A percentile compares a stretch with the other conserved stretches of the same genome.
Evolutionary conservation across 2,797 vertebrate genomes (phyloP).

Genomic region (Nyctibius grandis): DNA sequence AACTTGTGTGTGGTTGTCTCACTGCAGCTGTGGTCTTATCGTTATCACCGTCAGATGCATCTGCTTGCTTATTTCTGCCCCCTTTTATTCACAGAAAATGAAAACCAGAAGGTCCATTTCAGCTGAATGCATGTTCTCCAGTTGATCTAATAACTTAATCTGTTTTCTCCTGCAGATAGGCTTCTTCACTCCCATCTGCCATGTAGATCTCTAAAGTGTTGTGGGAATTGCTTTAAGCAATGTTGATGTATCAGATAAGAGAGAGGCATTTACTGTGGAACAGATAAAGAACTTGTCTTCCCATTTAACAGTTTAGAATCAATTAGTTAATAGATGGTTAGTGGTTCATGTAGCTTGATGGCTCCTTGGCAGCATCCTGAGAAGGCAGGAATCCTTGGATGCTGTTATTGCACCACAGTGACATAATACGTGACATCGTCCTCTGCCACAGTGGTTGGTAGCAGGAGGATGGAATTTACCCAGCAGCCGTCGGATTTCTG

Average conservation of each 20-base stretch:
- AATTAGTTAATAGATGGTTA: background rate
- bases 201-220: background rate
- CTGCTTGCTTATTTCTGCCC: background rate
- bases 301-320: background rate
- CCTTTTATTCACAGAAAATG: background rate
- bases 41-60: background rate
- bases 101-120: background rate
- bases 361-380: background rate
- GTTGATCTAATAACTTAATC: background rate
- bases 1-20: background rate
- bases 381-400: background rate
- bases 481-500: background rate
- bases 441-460: background rate
- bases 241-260: background rate
- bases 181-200: background rate
- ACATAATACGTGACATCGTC: background rate
- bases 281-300: background rate
- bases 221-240: background rate
- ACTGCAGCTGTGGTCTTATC: background rate
- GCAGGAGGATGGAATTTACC: background rate
- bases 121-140: background rate
- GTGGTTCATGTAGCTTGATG: background rate
- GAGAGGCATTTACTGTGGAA: background rate
- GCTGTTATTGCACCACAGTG: background rate
- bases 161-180: background rate